Conservation (phyloP, 2,888 invertebrate species). For the Steinernema carpocapsae region DNA sequence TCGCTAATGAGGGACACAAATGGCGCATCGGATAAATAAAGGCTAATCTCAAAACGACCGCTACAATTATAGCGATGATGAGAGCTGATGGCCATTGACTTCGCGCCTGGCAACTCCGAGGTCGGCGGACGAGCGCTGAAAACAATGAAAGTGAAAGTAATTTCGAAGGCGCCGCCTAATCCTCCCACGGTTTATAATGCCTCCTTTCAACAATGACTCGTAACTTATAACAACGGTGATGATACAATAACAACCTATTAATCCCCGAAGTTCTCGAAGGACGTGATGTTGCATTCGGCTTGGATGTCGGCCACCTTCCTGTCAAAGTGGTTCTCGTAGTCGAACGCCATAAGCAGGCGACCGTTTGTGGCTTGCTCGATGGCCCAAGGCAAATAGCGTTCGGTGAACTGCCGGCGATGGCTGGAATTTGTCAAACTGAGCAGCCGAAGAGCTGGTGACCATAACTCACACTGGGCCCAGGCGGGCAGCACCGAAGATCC, state of each 20-base stretch:
- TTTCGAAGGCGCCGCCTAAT: neutral
- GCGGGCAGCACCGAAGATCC: constrained; percentile 86
- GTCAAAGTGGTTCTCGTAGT: constrained; percentile 65
- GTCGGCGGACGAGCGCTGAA: neutral
- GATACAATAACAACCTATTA: neutral
- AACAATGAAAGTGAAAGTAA: neutral
- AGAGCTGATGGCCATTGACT: too few relatives aligned
- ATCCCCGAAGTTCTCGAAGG: neutral
- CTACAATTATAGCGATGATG: neutral
- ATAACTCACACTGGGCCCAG: constrained; percentile 79
- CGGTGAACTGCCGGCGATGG: constrained; percentile 54
- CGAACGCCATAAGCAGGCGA: constrained; percentile 58
- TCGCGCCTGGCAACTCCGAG: neutral
- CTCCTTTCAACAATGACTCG: neutral
- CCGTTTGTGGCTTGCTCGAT: constrained; percentile 56
- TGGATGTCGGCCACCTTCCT: constrained; percentile 53
- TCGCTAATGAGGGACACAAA: too few relatives aligned
- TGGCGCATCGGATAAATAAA: neutral
- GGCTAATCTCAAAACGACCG: neutral
- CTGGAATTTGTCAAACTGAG: constrained; percentile 44
- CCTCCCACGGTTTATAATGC: neutral
- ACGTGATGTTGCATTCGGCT: constrained; percentile 44
- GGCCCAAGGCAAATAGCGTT: constrained; percentile 60
- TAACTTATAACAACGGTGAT: neutral
- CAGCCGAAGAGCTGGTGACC: neutral